Conservation (phyloP, 2,113 vertebrate genomes). For the Scatophagus argus region DNA sequence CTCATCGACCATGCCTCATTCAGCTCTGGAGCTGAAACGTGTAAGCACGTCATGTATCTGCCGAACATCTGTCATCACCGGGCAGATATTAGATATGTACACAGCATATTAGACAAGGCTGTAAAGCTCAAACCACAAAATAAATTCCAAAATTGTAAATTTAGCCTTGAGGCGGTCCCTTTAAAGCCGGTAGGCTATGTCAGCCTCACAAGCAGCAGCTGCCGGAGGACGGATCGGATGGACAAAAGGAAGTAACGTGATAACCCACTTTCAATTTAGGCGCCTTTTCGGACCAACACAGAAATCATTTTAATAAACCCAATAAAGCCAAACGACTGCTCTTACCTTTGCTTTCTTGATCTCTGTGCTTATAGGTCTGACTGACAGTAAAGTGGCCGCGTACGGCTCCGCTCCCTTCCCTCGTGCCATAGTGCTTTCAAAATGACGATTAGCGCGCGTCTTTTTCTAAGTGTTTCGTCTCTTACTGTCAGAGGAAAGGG, state of each 20-base stretch:
- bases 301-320: not conserved
- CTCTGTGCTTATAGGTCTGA: conserved; percentile 58
- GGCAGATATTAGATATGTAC: too few species aligned
- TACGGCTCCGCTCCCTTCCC: conserved; percentile 75
- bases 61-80: conserved; percentile 6
- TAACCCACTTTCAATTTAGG: not conserved
- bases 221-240: conserved; percentile 9
- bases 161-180: not conserved
- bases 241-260: conserved; percentile 15
- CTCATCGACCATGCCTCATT: not conserved
- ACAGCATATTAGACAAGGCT: not conserved
- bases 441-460: too few species aligned
- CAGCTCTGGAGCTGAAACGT: not conserved
- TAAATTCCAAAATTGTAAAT: not conserved
- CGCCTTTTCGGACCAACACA: not conserved
- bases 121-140: not conserved
- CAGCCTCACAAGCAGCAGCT: conserved; percentile 1
- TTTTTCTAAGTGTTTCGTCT: too few species aligned
- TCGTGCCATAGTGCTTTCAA: conserved; percentile 64
- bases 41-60: conserved; percentile 3
- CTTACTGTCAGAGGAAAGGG: not conserved
- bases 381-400: conserved; percentile 55
- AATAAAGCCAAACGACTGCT: rapidly evolving
- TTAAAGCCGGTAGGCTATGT: conserved; percentile 20
- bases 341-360: conserved; percentile 68